phyloP scores from a whole-genome alignment of 2,888 invertebrate genomes.

The Sepiola atlantica region DNA sequence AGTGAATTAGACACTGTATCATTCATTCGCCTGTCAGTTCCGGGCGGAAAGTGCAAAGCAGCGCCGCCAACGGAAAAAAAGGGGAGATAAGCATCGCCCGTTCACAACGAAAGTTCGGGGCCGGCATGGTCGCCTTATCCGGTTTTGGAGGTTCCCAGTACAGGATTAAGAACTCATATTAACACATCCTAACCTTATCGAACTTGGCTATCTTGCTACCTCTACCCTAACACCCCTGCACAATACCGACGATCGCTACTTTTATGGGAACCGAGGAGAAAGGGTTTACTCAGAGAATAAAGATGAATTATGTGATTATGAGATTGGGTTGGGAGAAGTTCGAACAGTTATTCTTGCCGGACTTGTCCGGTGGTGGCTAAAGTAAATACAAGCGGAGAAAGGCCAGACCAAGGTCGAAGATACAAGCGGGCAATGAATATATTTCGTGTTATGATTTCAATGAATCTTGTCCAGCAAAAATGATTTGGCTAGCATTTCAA shows the following conservation, averaged over 20 bases:
- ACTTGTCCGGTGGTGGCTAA: no score
- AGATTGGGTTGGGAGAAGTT: background rate
- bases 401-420: no score
- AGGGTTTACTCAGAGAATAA: background rate
- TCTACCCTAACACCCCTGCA: background rate
- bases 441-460: no score
- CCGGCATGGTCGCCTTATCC: background rate
- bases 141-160: background rate
- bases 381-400: no score
- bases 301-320: background rate
- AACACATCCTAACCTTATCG: conserved; percentile 22
- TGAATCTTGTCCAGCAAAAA: no score
- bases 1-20: conserved; percentile 22
- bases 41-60: background rate
- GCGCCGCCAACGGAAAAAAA: background rate
- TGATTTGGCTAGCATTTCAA: no score
- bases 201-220: background rate
- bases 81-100: background rate
- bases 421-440: no score
- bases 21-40: background rate
- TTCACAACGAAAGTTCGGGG: background rate
- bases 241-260: background rate
- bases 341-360: background rate
- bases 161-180: conserved; percentile 9
- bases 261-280: background rate